Evolutionary conservation across 2,888 invertebrate species (phyloP), one percentile per base, ranked within the genome.

Genomic region (Philopedon plagiatum): DNA sequence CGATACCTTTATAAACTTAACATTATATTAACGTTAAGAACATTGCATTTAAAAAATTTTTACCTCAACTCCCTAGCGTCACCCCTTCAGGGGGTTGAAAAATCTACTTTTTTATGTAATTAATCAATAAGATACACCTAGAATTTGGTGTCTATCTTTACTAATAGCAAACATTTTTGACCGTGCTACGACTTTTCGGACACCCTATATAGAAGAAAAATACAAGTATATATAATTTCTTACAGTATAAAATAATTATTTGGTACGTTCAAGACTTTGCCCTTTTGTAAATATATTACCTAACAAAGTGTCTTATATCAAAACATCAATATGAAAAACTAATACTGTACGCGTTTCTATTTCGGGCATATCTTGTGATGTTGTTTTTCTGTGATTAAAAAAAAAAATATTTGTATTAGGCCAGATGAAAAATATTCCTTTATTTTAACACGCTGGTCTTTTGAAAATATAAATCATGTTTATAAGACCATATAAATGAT

Each of bases 351-450:
- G 51, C 39, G 60, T 63, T 32, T 64, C 56, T 54, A 19, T 37
- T n/a, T 51, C 39, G 41, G 64, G 64, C 64, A 64, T 64, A 64
- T 64, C 63, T 63, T 54, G 64, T 64, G 51, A 54, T 51, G 54
- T 23, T 23, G 37, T 32, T 61, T 61, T 46, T 61, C 61, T 61
- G 61, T 61, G 61, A 61, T 61, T 61, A 23, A 9, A 13, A 58
- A 39, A 61, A 61, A 13, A 19, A 32, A 21, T 58, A 41, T 26
- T 58, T 39, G 58, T 32, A 44, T 61, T 44, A 44, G 60, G 44
- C 44, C 60, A 44, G 19, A 23, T 23, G 34, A 60, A 58, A 60
- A n/a, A 15, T 29, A 23, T 41, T 26, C 2, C n/a, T 23, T 44
- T 26, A 32, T 46, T 61, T 37, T 39, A 57, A 26, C 5, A n/a